A percentile compares a stretch with the other conserved stretches of the same genome.
Evolutionary conservation across 2,797 vertebrate species (phyloP).

Genomic region (Manis crassicaudata): DNA sequence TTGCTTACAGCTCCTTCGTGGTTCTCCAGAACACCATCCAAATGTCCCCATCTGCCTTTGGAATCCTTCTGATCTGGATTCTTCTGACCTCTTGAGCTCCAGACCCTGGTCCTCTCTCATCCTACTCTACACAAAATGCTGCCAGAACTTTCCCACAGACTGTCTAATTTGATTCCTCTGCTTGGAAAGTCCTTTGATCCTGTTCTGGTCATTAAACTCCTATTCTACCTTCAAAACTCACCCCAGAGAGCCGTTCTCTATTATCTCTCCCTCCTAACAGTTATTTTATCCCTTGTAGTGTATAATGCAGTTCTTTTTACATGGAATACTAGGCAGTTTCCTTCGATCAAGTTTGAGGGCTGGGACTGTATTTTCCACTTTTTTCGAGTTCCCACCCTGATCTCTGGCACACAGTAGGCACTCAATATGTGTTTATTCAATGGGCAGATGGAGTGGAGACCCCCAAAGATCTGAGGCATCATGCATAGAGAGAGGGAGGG

Average conservation of each 20-base stretch:
- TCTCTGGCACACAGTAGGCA: not conserved
- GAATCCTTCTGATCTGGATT: not conserved
- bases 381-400: not conserved
- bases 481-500: not conserved
- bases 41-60: not conserved
- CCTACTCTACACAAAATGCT: not conserved
- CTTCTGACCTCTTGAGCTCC: not conserved
- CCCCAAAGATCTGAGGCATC: not conserved
- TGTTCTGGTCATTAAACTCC: conserved; percentile 1
- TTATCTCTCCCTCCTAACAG: not conserved
- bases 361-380: not conserved
- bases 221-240: conserved; percentile 54
- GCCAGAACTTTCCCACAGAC: not conserved
- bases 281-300: not conserved
- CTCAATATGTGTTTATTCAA: not conserved
- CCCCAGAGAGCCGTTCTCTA: not conserved
- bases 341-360: not conserved
- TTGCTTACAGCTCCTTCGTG: not conserved
- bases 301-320: not conserved
- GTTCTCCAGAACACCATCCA: not conserved
- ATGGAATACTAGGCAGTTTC: not conserved
- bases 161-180: not conserved
- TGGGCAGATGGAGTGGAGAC: not conserved
- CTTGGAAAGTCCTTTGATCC: not conserved
- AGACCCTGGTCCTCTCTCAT: not conserved